Evolutionary conservation across 2,888 invertebrate genomes (phyloP).

Genomic region (Hetaerina titia): DNA sequence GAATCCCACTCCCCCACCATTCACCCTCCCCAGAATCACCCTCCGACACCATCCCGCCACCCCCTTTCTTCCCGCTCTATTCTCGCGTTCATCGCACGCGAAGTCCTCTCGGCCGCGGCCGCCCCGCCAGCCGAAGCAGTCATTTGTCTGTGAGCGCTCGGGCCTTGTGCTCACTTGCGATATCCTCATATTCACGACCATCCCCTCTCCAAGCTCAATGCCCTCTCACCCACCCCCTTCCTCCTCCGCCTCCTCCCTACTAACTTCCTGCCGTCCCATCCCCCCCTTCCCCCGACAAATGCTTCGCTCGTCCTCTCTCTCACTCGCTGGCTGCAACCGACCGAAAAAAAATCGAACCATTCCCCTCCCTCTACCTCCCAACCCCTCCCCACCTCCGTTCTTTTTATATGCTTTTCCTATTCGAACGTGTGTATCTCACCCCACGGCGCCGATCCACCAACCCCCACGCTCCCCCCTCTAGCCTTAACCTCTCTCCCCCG

Average conservation of each 20-base stretch:
- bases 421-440: neutral
- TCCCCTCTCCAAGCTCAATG: conserved; percentile 19
- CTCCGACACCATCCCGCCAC: neutral
- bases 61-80: neutral
- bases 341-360: neutral
- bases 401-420: neutral
- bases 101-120: conserved; percentile 3
- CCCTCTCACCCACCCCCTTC: neutral
- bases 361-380: neutral
- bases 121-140: conserved; percentile 42
- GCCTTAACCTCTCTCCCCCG: neutral
- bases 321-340: neutral
- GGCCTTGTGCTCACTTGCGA: conserved; percentile 24
- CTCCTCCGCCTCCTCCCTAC: neutral
- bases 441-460: neutral
- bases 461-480: neutral
- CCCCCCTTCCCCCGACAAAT: neutral
- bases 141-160: conserved; percentile 63
- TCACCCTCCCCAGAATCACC: neutral
- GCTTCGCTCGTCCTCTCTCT: neutral
- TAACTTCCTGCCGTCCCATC: neutral
- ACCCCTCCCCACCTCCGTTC: neutral
- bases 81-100: neutral
- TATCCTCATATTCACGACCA: conserved; percentile 41
- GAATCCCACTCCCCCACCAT: no score